A percentile compares a stretch with the other conserved stretches of the same genome.
Conservation (phyloP, 2,797 vertebrate species). For the Neosilurus mollespiculum region DNA sequence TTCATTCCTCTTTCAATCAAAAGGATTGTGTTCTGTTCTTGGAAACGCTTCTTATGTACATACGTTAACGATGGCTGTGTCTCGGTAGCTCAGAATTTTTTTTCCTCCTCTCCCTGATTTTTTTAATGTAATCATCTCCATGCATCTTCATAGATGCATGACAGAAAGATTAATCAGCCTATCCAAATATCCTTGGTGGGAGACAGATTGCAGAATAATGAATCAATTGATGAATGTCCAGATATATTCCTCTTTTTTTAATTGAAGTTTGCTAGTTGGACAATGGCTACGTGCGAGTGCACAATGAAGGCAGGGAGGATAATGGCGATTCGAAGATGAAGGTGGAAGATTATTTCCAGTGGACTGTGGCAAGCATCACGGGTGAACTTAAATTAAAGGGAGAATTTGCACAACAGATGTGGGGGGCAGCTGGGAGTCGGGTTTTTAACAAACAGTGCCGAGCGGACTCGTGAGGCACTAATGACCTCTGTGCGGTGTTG, state of each 20-base stretch:
- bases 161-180: conserved; percentile 76
- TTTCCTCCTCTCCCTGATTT: conserved; percentile 11
- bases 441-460: conserved; percentile 51
- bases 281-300: conserved; percentile 42
- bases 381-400: conserved; percentile 66
- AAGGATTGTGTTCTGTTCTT: neutral
- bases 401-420: conserved; percentile 66
- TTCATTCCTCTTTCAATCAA: neutral
- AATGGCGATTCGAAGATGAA: conserved; percentile 50
- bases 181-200: conserved; percentile 64
- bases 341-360: conserved; percentile 53
- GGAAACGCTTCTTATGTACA: neutral
- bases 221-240: conserved; percentile 70
- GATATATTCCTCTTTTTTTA: conserved; percentile 63
- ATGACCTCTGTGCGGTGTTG: conserved; percentile 57
- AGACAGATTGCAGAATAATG: conserved; percentile 71
- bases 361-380: conserved; percentile 51
- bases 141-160: conserved; percentile 71
- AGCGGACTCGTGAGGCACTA: conserved; percentile 48
- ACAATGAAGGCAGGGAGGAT: conserved; percentile 44
- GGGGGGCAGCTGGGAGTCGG: conserved; percentile 43
- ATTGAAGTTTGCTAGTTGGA: conserved; percentile 56
- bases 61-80: neutral
- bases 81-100: conserved; percentile 5
- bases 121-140: conserved; percentile 64